Percentiles rank a stretch among this genome's conserved stretches.
Evolutionary conservation across 2,797 vertebrate species (phyloP).

Genomic region (Bradypodion ventrale): DNA sequence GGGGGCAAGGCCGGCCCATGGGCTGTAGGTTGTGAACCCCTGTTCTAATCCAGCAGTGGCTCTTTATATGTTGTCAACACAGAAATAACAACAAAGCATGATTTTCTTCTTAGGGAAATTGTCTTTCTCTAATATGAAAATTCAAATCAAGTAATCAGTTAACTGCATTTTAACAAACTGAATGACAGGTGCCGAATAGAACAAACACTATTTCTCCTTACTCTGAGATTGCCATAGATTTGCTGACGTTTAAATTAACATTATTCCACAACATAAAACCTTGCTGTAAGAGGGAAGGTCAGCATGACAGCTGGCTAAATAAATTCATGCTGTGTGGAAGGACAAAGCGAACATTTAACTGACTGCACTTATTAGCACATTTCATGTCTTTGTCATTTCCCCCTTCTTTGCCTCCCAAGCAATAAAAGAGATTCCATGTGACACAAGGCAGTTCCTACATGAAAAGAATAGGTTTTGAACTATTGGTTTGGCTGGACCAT

Average conservation of each 20-base stretch:
- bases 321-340: slow-evolving; percentile 9
- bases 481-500: background rate
- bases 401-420: background rate
- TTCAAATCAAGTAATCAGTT: background rate
- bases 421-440: background rate
- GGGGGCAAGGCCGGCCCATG: too few species aligned
- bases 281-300: slow-evolving; percentile 6
- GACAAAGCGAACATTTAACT: slow-evolving; percentile 8
- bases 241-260: slow-evolving; percentile 5
- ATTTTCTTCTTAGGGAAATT: background rate
- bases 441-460: background rate
- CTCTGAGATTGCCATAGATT: background rate
- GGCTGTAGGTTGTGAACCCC: too few species aligned
- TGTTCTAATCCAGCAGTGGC: background rate
- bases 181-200: background rate
- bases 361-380: background rate
- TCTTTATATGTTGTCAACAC: background rate
- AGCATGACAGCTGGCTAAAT: slow-evolving; percentile 19
- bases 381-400: background rate
- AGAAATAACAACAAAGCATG: background rate
- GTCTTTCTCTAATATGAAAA: background rate
- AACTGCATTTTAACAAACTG: background rate
- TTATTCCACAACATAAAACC: background rate
- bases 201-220: background rate
- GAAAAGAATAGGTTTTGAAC: background rate